A percentile compares a stretch with the other conserved stretches of the same genome.
Evolutionary conservation across 2,888 invertebrate genomes (phyloP).

Genomic region (Andrena flavipes): DNA sequence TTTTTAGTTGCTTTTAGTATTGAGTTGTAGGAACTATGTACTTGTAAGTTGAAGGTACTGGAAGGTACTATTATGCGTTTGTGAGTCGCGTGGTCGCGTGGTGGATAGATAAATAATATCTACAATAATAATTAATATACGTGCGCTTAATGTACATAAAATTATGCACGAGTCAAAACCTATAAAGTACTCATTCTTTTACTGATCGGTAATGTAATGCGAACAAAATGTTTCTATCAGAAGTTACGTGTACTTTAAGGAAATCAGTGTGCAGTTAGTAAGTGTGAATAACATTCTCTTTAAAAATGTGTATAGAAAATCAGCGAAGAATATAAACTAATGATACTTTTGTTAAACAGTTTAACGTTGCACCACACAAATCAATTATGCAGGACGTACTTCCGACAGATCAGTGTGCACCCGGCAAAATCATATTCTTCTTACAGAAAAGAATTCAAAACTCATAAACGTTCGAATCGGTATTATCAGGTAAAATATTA

Average conservation of each 20-base stretch:
- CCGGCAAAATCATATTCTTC: not conserved
- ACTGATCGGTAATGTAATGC: not conserved
- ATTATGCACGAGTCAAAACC: not conserved
- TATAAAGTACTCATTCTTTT: not conserved
- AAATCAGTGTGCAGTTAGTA: constrained; percentile 16
- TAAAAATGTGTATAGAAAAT: not conserved
- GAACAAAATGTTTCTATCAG: not conserved
- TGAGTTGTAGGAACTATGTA: too few species aligned
- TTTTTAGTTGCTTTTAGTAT: too few species aligned
- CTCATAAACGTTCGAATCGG: not conserved
- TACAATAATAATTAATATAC: too few species aligned
- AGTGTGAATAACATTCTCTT: constrained; percentile 42
- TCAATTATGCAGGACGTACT: not conserved
- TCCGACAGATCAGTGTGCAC: not conserved
- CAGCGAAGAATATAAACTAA: not conserved
- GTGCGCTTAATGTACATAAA: not conserved
- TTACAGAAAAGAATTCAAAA: not conserved
- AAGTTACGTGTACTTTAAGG: not conserved
- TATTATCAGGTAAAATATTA: constrained; percentile 7
- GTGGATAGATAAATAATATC: too few species aligned
- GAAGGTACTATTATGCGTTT: too few species aligned
- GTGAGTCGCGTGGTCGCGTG: too few species aligned
- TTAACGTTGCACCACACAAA: not conserved
- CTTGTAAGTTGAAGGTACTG: too few species aligned
- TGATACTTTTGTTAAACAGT: constrained; percentile 10